Evolutionary conservation across 2,797 vertebrate species (phyloP).

Genomic region (Cossypha dichroa): DNA sequence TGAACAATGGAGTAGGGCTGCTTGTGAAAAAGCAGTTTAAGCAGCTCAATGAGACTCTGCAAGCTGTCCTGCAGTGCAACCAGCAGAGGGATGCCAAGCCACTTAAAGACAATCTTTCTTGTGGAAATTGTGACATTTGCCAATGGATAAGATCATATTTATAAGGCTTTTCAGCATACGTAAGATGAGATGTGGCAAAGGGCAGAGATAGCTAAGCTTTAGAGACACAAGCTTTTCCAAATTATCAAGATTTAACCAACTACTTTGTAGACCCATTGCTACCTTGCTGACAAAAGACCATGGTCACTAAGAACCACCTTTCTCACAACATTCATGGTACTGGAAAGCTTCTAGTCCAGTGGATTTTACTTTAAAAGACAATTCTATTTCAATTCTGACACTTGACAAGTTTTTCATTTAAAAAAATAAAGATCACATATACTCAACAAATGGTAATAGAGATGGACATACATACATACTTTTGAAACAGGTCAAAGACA

Average conservation of each 20-base stretch:
- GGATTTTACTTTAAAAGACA: not conserved
- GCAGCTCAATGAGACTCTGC: not conserved
- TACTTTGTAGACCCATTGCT: not conserved
- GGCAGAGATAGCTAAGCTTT: not conserved
- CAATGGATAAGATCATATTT: not conserved
- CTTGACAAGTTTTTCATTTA: not conserved
- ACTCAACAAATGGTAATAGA: not conserved
- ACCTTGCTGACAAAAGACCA: not conserved
- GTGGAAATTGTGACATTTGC: not conserved
- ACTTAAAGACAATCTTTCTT: not conserved
- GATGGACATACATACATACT: not conserved
- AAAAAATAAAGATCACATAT: not conserved
- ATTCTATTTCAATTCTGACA: not conserved
- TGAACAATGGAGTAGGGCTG: not conserved
- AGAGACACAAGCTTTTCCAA: not conserved
- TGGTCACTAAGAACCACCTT: not conserved
- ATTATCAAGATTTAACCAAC: not conserved
- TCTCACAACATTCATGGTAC: not conserved
- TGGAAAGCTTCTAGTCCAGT: not conserved
- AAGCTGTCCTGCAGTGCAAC: not conserved
- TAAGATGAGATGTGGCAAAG: not conserved
- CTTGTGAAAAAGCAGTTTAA: not conserved
- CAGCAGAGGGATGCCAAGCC: not conserved
- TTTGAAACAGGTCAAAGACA: not conserved
- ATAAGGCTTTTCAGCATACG: not conserved